Percentiles rank a stretch among this genome's conserved stretches.
Evolutionary conservation across 30 jellyfish, hydroid and myxozoan species (phyloP).

Genomic region (Catostylus mosaicus): DNA sequence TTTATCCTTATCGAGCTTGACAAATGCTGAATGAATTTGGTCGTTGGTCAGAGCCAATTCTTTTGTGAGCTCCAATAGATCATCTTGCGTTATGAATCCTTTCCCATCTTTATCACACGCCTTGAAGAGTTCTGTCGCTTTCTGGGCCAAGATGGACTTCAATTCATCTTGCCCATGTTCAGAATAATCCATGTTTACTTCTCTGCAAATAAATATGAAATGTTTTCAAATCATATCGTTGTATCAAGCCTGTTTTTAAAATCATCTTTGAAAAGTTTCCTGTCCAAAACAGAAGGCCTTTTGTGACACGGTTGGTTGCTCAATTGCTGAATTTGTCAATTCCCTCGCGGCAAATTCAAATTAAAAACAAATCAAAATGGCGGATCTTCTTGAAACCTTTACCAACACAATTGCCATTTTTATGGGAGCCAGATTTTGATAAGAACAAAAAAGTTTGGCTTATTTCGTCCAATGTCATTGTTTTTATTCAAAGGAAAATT

Average conservation of each 20-base stretch:
- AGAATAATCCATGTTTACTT: conserved; percentile 69
- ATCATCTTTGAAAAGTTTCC: not conserved
- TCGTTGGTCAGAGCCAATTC: conserved; percentile 80
- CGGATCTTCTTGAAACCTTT: too few relatives aligned
- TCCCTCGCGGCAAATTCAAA: conserved; percentile 6
- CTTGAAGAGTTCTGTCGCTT: conserved; percentile 86
- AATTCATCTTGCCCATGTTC: conserved; percentile 83
- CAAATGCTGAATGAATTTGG: conserved; percentile 84
- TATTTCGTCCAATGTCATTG: too few relatives aligned
- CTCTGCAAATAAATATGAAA: conserved; percentile 50
- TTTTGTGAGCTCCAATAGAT: conserved; percentile 71
- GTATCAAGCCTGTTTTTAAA: not conserved
- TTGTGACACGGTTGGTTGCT: conserved; percentile 22
- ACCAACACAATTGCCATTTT: too few relatives aligned
- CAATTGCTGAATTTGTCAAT: not conserved
- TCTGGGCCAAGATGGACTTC: conserved; percentile 70
- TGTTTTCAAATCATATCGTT: not conserved
- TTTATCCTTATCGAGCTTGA: conserved; percentile 72
- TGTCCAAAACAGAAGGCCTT: conserved; percentile 19
- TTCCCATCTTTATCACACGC: conserved; percentile 83
- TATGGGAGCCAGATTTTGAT: too few relatives aligned
- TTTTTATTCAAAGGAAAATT: too few relatives aligned
- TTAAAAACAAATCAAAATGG: not conserved
- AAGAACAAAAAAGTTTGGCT: too few relatives aligned
- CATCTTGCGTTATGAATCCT: conserved; percentile 83